These are phyloP conservation scores for Rhynchophorus ferrugineus DNA, from an alignment of 1,140 invertebrate genomes.

Conservation along the genomic window DNA sequence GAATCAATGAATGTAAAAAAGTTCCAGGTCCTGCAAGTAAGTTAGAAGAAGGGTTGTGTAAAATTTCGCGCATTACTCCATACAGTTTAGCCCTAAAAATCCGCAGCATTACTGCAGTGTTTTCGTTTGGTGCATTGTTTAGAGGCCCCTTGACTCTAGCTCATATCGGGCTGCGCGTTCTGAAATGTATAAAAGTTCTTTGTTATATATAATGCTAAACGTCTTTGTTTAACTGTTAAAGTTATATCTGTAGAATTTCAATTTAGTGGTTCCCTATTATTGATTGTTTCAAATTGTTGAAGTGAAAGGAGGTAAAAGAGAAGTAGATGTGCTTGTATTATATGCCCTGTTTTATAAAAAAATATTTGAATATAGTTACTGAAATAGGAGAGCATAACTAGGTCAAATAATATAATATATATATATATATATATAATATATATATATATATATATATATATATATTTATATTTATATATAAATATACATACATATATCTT, in stretches of 20 bases:
- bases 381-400: constrained; percentile 20
- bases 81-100: constrained; percentile 20
- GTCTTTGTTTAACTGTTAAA: background rate
- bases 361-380: constrained; percentile 17
- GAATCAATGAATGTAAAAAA: constrained; percentile 23
- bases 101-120: constrained; percentile 29
- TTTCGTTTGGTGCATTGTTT: constrained; percentile 25
- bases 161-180: constrained; percentile 7
- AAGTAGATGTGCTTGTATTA: constrained; percentile 19
- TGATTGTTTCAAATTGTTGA: constrained; percentile 18
- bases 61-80: constrained; percentile 12
- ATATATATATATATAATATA: background rate
- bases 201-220: constrained; percentile 6
- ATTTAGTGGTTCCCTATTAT: constrained; percentile 10
- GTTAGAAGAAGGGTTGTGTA: constrained; percentile 2
- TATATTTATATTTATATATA: background rate
- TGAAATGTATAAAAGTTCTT: constrained; percentile 16
- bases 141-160: constrained; percentile 6
- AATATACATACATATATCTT: background rate
- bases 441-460: background rate
- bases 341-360: constrained; percentile 13
- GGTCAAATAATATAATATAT: no score
- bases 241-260: background rate
- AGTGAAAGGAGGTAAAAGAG: constrained; percentile 22
- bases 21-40: constrained; percentile 16